These are phyloP conservation scores for Cebidichthys violaceus DNA, from an alignment of 2,113 vertebrate species.

Conservation along the genomic window DNA sequence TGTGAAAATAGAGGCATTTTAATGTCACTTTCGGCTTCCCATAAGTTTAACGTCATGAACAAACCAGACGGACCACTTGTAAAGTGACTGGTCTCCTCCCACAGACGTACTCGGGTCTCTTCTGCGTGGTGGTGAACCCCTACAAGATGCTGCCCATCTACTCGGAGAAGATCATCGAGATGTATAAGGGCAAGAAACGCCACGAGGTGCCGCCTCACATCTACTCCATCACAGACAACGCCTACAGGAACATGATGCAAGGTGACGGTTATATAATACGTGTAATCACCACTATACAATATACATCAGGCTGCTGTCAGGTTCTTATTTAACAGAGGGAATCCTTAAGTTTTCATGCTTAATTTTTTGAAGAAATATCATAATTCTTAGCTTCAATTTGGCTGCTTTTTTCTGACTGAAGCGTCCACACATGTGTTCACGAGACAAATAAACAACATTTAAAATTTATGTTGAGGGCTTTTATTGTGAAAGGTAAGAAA, in stretches of 20 bases:
- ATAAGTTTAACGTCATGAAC: not conserved
- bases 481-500: too few relatives aligned
- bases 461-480: too few relatives aligned
- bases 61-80: not conserved
- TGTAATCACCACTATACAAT: too few relatives aligned
- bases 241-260: constrained; percentile 99
- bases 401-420: too few relatives aligned
- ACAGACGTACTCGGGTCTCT: constrained; percentile 96
- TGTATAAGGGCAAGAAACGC: constrained; percentile 99
- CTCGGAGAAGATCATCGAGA: constrained; percentile 95
- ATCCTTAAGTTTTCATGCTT: too few relatives aligned
- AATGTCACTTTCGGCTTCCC: not conserved
- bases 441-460: too few relatives aligned
- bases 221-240: constrained; percentile 96
- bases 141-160: constrained; percentile 98
- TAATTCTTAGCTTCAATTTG: too few relatives aligned
- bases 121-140: constrained; percentile 97
- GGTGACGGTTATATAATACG: constrained; percentile 76
- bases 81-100: not conserved
- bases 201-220: constrained; percentile 98
- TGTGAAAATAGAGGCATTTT: not conserved
- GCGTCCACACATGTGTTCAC: too few relatives aligned
- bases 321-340: too few relatives aligned
- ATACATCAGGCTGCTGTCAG: too few relatives aligned
- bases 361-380: too few relatives aligned